phyloP scores from a whole-genome alignment of 2,113 vertebrate genomes.

The Sclerurus mexicanus region DNA sequence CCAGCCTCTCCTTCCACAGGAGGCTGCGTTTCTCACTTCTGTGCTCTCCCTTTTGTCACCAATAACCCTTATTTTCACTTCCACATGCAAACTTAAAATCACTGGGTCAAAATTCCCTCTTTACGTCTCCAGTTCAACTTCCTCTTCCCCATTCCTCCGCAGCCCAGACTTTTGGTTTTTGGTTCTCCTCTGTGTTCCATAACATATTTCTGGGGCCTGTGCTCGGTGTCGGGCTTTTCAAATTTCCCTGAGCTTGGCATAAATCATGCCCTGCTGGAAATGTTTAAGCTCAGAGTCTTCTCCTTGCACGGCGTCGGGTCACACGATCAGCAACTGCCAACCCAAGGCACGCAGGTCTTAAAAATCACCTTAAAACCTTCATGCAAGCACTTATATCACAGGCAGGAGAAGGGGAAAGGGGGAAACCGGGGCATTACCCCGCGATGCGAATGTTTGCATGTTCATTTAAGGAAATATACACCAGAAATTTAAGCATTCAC shows the following conservation, averaged over 20 bases:
- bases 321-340: neutral
- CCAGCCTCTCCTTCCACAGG: neutral
- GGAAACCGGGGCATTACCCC: neutral
- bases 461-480: neutral
- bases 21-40: neutral
- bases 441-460: neutral
- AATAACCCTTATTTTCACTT: constrained; percentile 61
- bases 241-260: neutral
- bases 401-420: neutral
- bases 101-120: constrained; percentile 59
- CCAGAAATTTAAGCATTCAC: neutral
- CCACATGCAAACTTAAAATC: constrained; percentile 49
- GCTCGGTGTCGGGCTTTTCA: neutral
- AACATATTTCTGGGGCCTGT: neutral
- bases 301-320: neutral
- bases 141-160: constrained; percentile 19
- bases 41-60: neutral
- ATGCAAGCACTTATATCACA: neutral
- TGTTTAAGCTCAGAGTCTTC: neutral
- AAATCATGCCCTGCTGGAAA: neutral
- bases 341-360: neutral
- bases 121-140: constrained; percentile 31
- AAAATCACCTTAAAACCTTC: neutral
- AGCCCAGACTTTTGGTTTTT: constrained; percentile 8
- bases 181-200: neutral